Base-by-base conservation (phyloP, 2,888 invertebrate genomes). In the Ormyrus rosae region DNA sequence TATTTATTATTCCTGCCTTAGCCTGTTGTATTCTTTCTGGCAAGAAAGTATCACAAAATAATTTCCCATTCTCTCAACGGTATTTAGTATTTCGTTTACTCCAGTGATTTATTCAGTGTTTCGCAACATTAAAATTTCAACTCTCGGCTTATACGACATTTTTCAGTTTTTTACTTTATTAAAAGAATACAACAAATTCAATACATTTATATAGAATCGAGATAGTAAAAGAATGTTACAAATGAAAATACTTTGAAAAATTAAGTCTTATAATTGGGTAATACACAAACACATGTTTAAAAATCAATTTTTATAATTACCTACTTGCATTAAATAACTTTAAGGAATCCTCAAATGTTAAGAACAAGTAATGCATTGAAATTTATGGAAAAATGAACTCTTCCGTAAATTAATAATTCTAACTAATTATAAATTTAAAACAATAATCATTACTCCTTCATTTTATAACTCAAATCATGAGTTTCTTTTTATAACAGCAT, bases 31-130 rank as follows among this genome's bases (percentile, higher is more conserved):
- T 90, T 90, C 89, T 90, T 89, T 90, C 88, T 88, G 89, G 87
- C 90, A 89, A 90, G 90, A 89, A 89, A 89, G 89, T 90, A 90
- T 90, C 90, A 90, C 89, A 90, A 89, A 89, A 90, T 89, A 90
- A 89, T 89, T 90, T 88, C 86, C 87, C 88, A 88, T 87, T 89
- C 86, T 88, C 88, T 88, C 88, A 88, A 89, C 88, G 88, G 87
- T 89, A 88, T 87, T 89, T 88, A 88, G 85, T 88, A 88, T 87
- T 87, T 86, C 83, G 83, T 84, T 85, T 83, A 83, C 81, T 85
- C 81, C 84, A 80, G 72, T 80, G 78, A 80, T 81, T 73, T 70
- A 75, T 9, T 69, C 60, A 77, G 46, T 77, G 61, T 73, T 74
- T 74, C 51, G 45, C 51, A 76, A 64, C 77, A 71, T 81, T 56